Percentiles rank a stretch among this genome's conserved stretches.
These are phyloP conservation scores for Pelvicachromis taeniatus DNA, from an alignment of 2,113 vertebrate genomes.

Conservation along the genomic window DNA sequence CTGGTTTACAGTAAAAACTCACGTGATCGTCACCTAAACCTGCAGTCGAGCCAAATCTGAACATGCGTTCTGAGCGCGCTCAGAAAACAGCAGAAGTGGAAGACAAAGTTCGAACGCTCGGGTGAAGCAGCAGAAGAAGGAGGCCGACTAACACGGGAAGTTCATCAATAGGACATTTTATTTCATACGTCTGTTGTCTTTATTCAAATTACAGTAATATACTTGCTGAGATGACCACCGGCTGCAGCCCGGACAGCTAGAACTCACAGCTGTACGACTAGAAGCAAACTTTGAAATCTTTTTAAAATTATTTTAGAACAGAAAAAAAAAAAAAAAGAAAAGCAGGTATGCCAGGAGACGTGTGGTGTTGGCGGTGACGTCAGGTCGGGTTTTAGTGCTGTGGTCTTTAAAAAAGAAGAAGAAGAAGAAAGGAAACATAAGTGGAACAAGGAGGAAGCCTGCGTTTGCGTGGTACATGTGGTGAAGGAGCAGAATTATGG, in stretches of 20 bases:
- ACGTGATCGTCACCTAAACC: no score
- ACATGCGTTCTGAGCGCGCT: not conserved
- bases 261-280: conserved; percentile 60
- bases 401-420: conserved; percentile 22
- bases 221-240: conserved; percentile 63
- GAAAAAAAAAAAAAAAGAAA: conserved; percentile 44
- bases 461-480: conserved; percentile 13
- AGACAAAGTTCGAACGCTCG: accelerated
- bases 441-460: not conserved
- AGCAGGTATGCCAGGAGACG: conserved; percentile 52
- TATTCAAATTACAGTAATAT: conserved; percentile 72
- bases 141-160: not conserved
- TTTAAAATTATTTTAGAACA: conserved; percentile 53
- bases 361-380: conserved; percentile 16
- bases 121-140: not conserved
- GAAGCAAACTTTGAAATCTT: conserved; percentile 50
- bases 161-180: conserved; percentile 70
- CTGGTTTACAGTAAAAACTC: no score
- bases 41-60: not conserved
- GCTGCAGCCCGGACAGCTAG: conserved; percentile 61
- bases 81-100: not conserved
- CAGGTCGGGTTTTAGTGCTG: conserved; percentile 32
- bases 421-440: not conserved
- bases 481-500: conserved; percentile 71
- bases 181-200: conserved; percentile 69